Evolutionary conservation across 2,113 vertebrate species (phyloP), one percentile per base, ranked within the genome.

Genomic region (Sclerurus mexicanus): DNA sequence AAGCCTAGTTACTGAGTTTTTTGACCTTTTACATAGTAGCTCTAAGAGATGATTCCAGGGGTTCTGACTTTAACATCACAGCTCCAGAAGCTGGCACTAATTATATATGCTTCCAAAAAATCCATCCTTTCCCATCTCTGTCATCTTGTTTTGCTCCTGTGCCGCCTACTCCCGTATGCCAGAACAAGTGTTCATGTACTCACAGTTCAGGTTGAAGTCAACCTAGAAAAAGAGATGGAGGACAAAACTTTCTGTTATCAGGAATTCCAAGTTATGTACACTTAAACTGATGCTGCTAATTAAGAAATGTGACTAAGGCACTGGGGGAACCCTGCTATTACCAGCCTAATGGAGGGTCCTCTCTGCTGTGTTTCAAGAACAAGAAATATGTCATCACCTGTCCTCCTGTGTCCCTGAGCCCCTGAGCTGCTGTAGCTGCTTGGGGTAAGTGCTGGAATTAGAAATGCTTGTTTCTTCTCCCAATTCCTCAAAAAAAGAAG

Each of bases 191-290:
- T 76, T 94, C 37, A 3, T 25, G 53, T 69, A 50, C 46, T 91
- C 47, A 56, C 59, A 87, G 78, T 49, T 55, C 79, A 85, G 72
- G 62, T 88, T 88, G 63, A 94, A 93, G 76, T 46, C 95, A 90
- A 83, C 79, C 88, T 62, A 85, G 79, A 91, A 87, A 82, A 91
- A 80, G 20, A 83, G 62, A 24, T n/a, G 40, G 42, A 80, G 23
- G 39, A 49, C 10, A 85, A 91, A 90, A 76, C 28, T 76, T 90
- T n/a, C 11, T 79, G 91, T 79, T 50, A 60, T 22, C 24, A 69
- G 22, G 33, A 85, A 21, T 53, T 14, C 5, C 22, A 68, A 62
- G 40, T 47, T 83, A 42, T 12, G 23, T 59, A 14, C 0, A 0
- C 14, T 69, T 60, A 58, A 85, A 79, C 35, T 0, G 0, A 31